Conservation (phyloP, 2,888 invertebrate genomes). For the Leptopterna dolabrata region DNA sequence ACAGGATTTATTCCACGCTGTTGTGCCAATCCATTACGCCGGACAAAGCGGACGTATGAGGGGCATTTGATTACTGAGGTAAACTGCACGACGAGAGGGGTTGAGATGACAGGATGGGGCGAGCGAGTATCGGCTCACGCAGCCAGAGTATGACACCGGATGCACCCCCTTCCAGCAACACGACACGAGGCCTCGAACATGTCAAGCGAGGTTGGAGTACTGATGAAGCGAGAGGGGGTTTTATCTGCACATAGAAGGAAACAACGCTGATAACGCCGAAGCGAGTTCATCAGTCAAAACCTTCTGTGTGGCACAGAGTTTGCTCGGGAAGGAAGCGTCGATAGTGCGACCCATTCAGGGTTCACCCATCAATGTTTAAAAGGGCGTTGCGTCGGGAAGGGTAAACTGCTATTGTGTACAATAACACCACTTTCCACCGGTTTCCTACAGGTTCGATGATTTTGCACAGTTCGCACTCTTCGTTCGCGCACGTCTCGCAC, state of each 20-base stretch:
- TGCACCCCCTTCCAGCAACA: neutral
- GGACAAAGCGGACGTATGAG: neutral
- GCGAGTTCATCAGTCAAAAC: constrained; percentile 11
- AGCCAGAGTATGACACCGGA: neutral
- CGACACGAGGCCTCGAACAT: neutral
- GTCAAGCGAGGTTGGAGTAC: neutral
- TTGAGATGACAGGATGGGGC: neutral
- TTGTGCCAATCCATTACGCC: neutral
- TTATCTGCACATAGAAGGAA: constrained; percentile 3
- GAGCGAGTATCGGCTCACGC: neutral
- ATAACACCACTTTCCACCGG: neutral
- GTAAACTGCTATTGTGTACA: neutral
- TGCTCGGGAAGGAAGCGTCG: constrained; percentile 7
- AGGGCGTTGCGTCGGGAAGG: neutral
- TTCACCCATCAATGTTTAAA: neutral
- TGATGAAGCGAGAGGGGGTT: neutral
- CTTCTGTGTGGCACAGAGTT: neutral
- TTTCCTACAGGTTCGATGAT: neutral
- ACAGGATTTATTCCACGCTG: neutral
- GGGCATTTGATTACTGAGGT: neutral
- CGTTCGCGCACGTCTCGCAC: neutral
- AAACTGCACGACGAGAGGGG: neutral
- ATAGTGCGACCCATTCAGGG: neutral
- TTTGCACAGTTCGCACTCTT: neutral
- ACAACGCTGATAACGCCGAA: constrained; percentile 3